Percentiles rank a stretch among this genome's conserved stretches.
Conservation (phyloP, 1,140 invertebrate species). For the Anoplolepis gracilipes region DNA sequence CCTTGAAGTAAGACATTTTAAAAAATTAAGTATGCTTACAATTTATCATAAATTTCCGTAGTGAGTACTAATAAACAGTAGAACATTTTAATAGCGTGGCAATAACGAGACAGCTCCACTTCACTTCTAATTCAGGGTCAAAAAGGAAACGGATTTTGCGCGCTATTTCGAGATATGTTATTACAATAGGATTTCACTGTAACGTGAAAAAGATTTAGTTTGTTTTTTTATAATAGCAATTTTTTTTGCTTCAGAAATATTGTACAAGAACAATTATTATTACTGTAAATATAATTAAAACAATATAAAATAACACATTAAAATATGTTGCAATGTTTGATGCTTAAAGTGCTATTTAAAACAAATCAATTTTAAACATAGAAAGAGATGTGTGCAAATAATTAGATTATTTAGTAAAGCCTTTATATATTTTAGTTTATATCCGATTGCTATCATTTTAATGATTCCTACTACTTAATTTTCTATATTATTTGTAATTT, state of each 20-base stretch:
- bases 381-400: not conserved
- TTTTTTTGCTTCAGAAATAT: not conserved
- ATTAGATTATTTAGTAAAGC: not conserved
- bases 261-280: not conserved
- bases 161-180: too few relatives aligned
- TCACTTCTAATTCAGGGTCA: too few relatives aligned
- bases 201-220: not conserved
- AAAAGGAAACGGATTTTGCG: too few relatives aligned
- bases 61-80: too few relatives aligned
- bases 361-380: constrained; percentile 3
- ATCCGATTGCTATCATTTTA: constrained; percentile 15
- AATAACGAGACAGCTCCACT: too few relatives aligned
- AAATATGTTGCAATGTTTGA: not conserved
- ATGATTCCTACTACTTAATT: constrained; percentile 6
- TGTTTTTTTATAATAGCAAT: not conserved
- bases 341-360: not conserved
- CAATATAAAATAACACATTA: not conserved
- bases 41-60: too few relatives aligned
- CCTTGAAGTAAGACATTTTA: too few relatives aligned
- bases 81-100: too few relatives aligned
- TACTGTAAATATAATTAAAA: not conserved
- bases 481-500: not conserved
- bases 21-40: too few relatives aligned
- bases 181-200: too few relatives aligned
- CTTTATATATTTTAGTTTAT: constrained; percentile 49